Evolutionary conservation across 2,888 invertebrate species (phyloP).

Genomic region (Trichogramma dendrolimi): DNA sequence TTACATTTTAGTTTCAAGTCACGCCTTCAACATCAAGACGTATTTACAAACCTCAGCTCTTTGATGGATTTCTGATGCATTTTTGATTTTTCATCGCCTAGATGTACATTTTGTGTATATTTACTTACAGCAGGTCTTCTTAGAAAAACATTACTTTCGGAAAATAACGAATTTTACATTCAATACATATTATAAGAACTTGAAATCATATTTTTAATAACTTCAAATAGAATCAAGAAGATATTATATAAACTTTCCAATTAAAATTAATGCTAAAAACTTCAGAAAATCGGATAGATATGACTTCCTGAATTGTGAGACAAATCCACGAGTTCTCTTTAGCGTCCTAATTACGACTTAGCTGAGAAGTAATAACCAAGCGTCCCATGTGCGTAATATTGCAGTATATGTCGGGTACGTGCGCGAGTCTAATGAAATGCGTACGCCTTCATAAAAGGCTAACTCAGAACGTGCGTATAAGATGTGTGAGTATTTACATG

Average conservation of each 20-base stretch:
- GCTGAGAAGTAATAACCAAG: slow-evolving; percentile 18
- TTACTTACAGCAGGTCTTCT: too few species aligned
- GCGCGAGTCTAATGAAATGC: slow-evolving; percentile 46
- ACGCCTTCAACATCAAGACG: slow-evolving; percentile 19
- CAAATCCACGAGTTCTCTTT: slow-evolving; percentile 29
- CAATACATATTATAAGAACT: too few species aligned
- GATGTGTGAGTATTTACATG: slow-evolving; percentile 24
- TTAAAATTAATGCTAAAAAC: too few species aligned
- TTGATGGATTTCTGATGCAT: slow-evolving; percentile 30
- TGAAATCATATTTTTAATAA: too few species aligned
- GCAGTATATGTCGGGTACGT: slow-evolving; percentile 23
- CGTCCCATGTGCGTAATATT: slow-evolving; percentile 8
- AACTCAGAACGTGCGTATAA: slow-evolving; percentile 16
- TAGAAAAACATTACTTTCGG: too few species aligned
- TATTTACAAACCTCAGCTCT: slow-evolving; percentile 27
- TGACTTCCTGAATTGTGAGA: background rate
- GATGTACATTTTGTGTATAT: too few species aligned
- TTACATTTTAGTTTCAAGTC: slow-evolving; percentile 29
- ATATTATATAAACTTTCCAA: too few species aligned
- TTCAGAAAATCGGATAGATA: too few species aligned
- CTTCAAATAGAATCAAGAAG: too few species aligned
- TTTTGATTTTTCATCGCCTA: slow-evolving; percentile 22
- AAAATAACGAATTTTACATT: too few species aligned
- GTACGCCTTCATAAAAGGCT: slow-evolving; percentile 29
- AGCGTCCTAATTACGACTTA: slow-evolving; percentile 30